Base-by-base conservation (phyloP, 2,888 invertebrate species). In the Ophion costatus region DNA sequence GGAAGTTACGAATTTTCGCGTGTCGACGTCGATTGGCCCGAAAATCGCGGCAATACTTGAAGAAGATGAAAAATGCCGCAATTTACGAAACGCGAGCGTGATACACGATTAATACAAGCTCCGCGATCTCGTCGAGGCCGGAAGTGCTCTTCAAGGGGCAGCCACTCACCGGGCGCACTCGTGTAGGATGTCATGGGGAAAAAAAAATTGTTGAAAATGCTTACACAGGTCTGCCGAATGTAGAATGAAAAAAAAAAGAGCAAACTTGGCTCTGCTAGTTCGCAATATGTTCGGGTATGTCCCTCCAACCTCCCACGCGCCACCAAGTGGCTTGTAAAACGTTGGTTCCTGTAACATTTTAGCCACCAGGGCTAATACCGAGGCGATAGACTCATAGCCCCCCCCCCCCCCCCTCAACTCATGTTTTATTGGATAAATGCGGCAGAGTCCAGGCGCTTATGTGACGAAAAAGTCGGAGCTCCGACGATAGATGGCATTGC, bases 341-440 rank as follows among this genome's bases (percentile, higher is more conserved):
- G 61, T 80, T 73, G 38, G 64, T 75, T 75, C 57, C 75, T 33
- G 69, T 75, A 38, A 80, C 80, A 83, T 83, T 80, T 75, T 59
- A 70, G 75, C 75, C 66, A 66, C 71, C 80, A 70, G 76, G 69
- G 83, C 80, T 80, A 76, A 83, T 83, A 83, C 79, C 83, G 83
- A 80, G 79, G 29, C 79, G 75, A 67, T 76, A 59, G 69, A 69
- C 74, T 66, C 66, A 24, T 20, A 33, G 9, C 45, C 63, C 51
- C 51, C 29, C 22, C 42, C 5, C 22, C 33, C 38, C 73, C 33
- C 22, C 10, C 74, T 17, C 64, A 29, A 42, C 75, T 24, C 74
- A 5, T 38, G 57, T 76, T 66, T 76, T 76, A 76, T 76, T 76
- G 76, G 66, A 17, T 67, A 76, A 76, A 56, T 56, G 76, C 66